Conservation (phyloP, 2,888 invertebrate genomes). For the Pristionchus japonicus region DNA sequence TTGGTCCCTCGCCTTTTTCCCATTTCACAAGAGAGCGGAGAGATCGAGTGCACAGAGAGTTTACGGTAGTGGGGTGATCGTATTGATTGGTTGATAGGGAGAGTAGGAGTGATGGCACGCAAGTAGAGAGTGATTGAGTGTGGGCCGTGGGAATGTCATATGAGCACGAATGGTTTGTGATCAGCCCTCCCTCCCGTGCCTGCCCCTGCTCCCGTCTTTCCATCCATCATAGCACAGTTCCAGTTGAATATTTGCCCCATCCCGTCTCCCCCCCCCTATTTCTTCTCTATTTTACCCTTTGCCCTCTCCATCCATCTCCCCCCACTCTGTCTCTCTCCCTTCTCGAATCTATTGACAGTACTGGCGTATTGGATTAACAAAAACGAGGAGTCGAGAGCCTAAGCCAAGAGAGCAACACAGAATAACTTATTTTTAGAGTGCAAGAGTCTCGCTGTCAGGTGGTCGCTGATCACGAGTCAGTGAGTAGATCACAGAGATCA, state of each 20-base stretch:
- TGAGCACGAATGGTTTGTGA: background rate
- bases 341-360: constrained; percentile 42
- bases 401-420: constrained; percentile 22
- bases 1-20: too few relatives aligned
- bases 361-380: constrained; percentile 44
- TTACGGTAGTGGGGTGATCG: too few relatives aligned
- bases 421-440: constrained; percentile 26
- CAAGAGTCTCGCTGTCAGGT: background rate
- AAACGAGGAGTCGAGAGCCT: constrained; percentile 25
- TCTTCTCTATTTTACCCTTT: constrained; percentile 38
- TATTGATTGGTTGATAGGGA: background rate
- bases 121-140: background rate
- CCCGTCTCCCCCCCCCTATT: background rate
- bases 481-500: background rate
- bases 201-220: background rate
- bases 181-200: background rate
- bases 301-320: background rate
- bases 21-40: too few relatives aligned
- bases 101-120: background rate
- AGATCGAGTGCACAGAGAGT: too few relatives aligned
- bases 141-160: background rate
- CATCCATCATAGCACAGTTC: constrained; percentile 30
- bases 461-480: background rate
- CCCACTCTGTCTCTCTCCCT: background rate
- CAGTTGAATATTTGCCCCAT: constrained; percentile 36